phyloP scores from a whole-genome alignment of 1,140 invertebrate species.

The Drosophila sproati region DNA sequence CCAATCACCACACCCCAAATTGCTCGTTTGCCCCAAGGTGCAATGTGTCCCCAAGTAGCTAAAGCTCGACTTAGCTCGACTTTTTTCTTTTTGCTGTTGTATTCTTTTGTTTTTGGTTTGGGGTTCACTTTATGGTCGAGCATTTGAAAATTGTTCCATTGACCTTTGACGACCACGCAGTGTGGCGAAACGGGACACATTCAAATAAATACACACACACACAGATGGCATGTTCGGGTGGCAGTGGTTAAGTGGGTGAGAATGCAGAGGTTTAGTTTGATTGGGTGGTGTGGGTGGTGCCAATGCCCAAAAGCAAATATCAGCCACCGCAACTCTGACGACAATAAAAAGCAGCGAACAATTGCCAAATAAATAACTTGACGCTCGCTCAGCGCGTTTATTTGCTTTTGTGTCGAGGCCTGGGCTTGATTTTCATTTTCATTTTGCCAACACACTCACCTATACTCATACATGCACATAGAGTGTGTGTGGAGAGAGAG shows the following conservation, averaged over 20 bases:
- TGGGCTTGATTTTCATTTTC: conserved; percentile 67
- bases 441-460: conserved; percentile 45
- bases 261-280: not conserved
- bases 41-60: conserved; percentile 31
- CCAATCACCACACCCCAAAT: too few relatives aligned
- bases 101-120: conserved; percentile 34
- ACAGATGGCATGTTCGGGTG: conserved; percentile 15
- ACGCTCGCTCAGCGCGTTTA: conserved; percentile 68
- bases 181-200: conserved; percentile 18
- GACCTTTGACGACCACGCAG: conserved; percentile 65
- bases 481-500: not conserved
- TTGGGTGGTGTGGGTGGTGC: conserved; percentile 8
- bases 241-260: not conserved
- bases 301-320: conserved; percentile 74
- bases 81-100: conserved; percentile 7
- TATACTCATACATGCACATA: conserved; percentile 21
- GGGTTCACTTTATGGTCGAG: conserved; percentile 43
- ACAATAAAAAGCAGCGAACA: conserved; percentile 74
- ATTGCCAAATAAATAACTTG: conserved; percentile 82
- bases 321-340: conserved; percentile 63
- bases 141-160: conserved; percentile 78
- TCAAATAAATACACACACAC: conserved; percentile 35
- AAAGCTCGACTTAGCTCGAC: not conserved
- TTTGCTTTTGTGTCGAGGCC: conserved; percentile 68
- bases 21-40: conserved; percentile 29